Evolutionary conservation across 2,888 invertebrate genomes (phyloP).

Genomic region (Zonitis immaculata): DNA sequence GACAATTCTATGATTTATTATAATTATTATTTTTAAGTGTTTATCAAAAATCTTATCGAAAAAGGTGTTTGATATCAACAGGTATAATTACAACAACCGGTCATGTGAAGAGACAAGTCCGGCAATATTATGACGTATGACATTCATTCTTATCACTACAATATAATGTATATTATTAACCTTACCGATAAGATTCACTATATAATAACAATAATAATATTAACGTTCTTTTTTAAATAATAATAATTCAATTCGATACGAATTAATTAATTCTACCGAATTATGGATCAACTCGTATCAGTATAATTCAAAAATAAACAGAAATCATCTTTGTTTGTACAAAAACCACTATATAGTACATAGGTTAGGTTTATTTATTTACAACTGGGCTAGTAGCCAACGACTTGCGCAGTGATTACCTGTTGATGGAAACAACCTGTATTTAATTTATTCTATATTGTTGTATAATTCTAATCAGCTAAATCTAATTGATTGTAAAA

Average conservation of each 20-base stretch:
- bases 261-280: too few relatives aligned
- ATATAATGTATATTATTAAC: neutral
- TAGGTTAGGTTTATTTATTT: slow-evolving; percentile 1
- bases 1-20: too few relatives aligned
- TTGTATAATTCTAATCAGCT: too few relatives aligned
- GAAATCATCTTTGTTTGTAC: neutral
- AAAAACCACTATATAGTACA: too few relatives aligned
- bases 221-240: too few relatives aligned
- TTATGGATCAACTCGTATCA: too few relatives aligned
- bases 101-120: neutral
- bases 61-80: slow-evolving; percentile 19
- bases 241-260: too few relatives aligned
- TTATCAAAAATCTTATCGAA: too few relatives aligned
- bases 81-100: slow-evolving; percentile 20
- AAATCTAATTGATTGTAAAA: slow-evolving; percentile 74
- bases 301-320: too few relatives aligned
- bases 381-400: neutral
- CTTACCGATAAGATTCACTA: neutral
- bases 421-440: neutral
- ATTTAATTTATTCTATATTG: neutral
- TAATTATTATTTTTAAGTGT: too few relatives aligned
- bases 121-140: neutral
- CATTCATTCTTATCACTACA: neutral
- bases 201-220: too few relatives aligned
- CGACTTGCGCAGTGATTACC: neutral